A percentile compares a stretch with the other conserved stretches of the same genome.
These are phyloP conservation scores for Bembecia ichneumoniformis DNA, from an alignment of 2,888 invertebrate genomes.

Conservation along the genomic window DNA sequence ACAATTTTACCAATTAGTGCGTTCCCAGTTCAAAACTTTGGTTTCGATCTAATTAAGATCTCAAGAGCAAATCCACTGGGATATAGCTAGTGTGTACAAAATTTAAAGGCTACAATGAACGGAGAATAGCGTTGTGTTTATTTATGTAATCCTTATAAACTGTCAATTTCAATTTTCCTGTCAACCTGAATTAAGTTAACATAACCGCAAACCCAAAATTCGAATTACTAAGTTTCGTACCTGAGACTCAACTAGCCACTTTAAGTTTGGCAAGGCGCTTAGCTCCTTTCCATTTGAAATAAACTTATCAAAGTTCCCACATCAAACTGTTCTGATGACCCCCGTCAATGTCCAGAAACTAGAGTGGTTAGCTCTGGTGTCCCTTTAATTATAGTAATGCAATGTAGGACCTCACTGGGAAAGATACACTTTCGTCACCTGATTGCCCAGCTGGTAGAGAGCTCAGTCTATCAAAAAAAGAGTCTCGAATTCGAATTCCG, in stretches of 20 bases:
- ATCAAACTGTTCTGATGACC: conserved; percentile 19
- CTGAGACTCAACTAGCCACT: conserved; percentile 7
- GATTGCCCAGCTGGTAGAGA: no score
- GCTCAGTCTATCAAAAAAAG: no score
- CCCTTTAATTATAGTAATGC: background rate
- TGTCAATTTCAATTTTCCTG: background rate
- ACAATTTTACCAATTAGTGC: no score
- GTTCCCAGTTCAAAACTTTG: no score
- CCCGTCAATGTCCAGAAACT: conserved; percentile 24
- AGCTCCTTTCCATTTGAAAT: conserved; percentile 12
- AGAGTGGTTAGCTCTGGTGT: background rate
- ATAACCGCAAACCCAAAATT: background rate
- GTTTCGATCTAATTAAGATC: no score
- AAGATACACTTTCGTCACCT: no score
- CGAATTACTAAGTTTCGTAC: background rate
- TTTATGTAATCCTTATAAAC: conserved; percentile 1
- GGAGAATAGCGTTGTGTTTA: background rate
- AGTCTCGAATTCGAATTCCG: no score
- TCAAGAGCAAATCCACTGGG: no score
- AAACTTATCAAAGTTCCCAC: conserved; percentile 18
- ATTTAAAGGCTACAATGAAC: no score
- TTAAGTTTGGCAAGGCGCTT: conserved; percentile 7
- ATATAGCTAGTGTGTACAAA: no score
- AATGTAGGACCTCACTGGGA: background rate
- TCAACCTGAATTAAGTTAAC: background rate